phyloP scores from a whole-genome alignment of 2,888 invertebrate species.

The Microplitis deprimator region DNA sequence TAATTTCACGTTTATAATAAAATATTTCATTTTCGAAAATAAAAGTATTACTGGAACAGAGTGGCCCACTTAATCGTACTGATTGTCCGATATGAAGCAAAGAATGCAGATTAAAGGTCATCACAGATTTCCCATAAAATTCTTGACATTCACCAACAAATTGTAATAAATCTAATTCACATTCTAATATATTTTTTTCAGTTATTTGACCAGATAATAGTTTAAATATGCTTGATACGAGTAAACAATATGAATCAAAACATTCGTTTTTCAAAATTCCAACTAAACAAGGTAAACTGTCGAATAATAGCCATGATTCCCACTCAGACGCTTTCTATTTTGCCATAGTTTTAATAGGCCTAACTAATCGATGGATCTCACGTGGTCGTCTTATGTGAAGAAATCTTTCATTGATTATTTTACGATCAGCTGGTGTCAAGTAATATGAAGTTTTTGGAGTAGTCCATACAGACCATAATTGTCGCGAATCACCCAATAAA shows the following conservation, averaged over 20 bases:
- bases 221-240: slow-evolving; percentile 27
- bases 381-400: slow-evolving; percentile 29
- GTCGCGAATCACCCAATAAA: slow-evolving; percentile 38
- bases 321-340: slow-evolving; percentile 39
- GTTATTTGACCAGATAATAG: slow-evolving; percentile 18
- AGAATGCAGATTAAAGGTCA: slow-evolving; percentile 50
- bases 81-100: slow-evolving; percentile 42
- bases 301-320: slow-evolving; percentile 33
- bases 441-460: slow-evolving; percentile 12
- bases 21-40: slow-evolving; percentile 39
- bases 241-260: slow-evolving; percentile 27
- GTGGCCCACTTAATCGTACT: slow-evolving; percentile 46
- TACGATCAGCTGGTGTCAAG: slow-evolving; percentile 25
- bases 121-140: slow-evolving; percentile 41
- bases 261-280: slow-evolving; percentile 30
- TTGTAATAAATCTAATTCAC: slow-evolving; percentile 43
- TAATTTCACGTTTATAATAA: slow-evolving; percentile 24
- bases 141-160: slow-evolving; percentile 45
- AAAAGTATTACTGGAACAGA: slow-evolving; percentile 42
- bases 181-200: slow-evolving; percentile 38
- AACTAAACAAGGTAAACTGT: slow-evolving; percentile 33
- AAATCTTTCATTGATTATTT: slow-evolving; percentile 24
- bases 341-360: slow-evolving; percentile 23
- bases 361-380: slow-evolving; percentile 32
- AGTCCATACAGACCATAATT: slow-evolving; percentile 38